Conservation (phyloP, 2,797 vertebrate species). For the Dermochelys coriacea region DNA sequence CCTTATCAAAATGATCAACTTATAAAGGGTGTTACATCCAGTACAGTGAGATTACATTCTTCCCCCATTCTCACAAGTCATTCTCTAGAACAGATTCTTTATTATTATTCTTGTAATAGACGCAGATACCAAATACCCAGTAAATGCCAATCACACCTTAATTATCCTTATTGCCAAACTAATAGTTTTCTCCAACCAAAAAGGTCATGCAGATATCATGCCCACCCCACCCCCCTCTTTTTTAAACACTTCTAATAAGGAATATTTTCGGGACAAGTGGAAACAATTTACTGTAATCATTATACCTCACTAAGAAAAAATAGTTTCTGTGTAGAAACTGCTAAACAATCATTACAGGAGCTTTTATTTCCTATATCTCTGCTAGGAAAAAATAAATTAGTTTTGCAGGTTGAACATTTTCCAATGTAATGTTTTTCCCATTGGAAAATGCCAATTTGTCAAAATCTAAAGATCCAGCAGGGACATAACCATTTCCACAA, state of each 20-base stretch:
- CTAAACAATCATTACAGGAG: fast-evolving
- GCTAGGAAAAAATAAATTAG: neutral
- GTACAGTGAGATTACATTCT: neutral
- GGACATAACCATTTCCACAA: neutral
- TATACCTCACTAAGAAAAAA: neutral
- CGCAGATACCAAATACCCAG: neutral
- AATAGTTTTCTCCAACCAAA: neutral
- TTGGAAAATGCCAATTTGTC: fast-evolving
- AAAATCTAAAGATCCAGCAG: neutral
- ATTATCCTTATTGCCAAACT: neutral
- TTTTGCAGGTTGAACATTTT: neutral
- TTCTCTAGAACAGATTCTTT: neutral
- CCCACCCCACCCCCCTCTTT: neutral
- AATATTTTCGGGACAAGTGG: neutral
- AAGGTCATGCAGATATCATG: neutral
- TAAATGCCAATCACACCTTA: neutral
- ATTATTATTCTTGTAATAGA: neutral
- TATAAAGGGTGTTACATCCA: neutral
- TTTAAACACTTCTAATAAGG: neutral
- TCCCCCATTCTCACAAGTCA: neutral
- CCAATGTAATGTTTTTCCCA: neutral
- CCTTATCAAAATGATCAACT: neutral
- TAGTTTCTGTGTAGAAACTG: neutral
- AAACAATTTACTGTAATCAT: fast-evolving
- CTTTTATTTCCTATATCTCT: neutral